Base-by-base conservation (phyloP, 2,113 vertebrate species). In the Apodemus sylvaticus region DNA sequence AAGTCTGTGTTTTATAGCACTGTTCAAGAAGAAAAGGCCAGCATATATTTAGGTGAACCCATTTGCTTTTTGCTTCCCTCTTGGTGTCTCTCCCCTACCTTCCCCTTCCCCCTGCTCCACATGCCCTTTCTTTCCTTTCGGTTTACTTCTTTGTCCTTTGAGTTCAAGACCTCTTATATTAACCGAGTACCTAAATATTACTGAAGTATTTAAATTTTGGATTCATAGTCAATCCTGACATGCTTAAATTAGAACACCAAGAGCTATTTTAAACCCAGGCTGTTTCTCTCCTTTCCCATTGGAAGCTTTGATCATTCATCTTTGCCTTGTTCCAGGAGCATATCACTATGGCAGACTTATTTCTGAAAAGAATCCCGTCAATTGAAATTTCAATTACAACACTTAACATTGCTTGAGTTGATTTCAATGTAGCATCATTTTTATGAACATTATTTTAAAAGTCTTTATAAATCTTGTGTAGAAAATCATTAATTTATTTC, bases 241-340 rank as follows among this genome's bases (percentile, higher is more conserved):
- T 87, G 48, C n/a, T 93, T 95, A 89, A 95, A 95, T 76, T 68
- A 87, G 90, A 90, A 51, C 19, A n/a, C 20, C 16, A 70, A 26
- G 36, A 90, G 14, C 36, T 95, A 55, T 93, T 86, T 94, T 93
- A 77, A 45, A 82, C 4, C 3, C 51, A 66, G 39, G 82, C 42
- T 92, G 13, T 83, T 94, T 97, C 60, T 91, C 95, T 89, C 14
- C 45, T 89, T 94, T 71, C 55, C 66, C 34, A 76, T 82, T 87
- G 73, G 26, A 95, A 91, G 34, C 62, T 24, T 93, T 96, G 73
- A 86, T 89, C 86, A 89, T 86, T 91, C 51, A 89, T 95, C 60
- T 83, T 93, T 86, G 85, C 82, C 87, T 79, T 91, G 20, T 45
- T 87, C 91, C 7, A 36, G 31, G 55, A 68, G 16, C 24, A 39